A percentile compares a stretch with the other conserved stretches of the same genome.
Conservation (phyloP, 2,113 vertebrate species). For the Gracilinanus agilis region DNA sequence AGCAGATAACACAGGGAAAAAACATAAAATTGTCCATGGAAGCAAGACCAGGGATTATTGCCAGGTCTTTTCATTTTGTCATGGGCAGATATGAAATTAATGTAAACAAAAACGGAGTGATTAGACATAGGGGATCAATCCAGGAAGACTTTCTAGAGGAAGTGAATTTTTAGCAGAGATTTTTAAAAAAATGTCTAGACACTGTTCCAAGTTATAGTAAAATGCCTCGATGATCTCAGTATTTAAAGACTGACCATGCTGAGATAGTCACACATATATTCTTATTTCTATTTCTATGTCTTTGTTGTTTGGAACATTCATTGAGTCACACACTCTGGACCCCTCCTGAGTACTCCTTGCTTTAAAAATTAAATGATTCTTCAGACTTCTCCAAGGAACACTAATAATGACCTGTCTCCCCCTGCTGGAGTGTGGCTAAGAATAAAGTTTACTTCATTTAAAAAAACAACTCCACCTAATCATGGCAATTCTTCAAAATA, state of each 20-base stretch:
- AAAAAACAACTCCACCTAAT: accelerated
- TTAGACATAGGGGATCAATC: neutral
- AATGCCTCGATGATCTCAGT: neutral
- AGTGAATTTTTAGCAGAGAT: neutral
- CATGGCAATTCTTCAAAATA: neutral
- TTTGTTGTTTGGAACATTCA: neutral
- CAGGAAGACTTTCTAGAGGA: neutral
- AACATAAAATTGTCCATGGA: neutral
- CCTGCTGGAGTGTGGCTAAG: conserved; percentile 56
- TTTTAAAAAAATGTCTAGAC: neutral
- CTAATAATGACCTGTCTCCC: conserved; percentile 54
- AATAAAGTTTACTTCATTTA: neutral
- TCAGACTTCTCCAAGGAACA: neutral
- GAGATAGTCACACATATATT: neutral
- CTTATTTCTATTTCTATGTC: neutral
- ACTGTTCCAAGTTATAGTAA: neutral
- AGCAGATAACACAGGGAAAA: neutral
- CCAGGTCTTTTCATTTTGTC: neutral
- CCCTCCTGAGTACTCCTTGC: neutral
- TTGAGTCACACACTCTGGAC: neutral
- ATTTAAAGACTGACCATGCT: neutral
- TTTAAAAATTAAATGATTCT: conserved; percentile 12
- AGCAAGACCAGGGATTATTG: neutral
- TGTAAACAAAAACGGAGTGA: neutral
- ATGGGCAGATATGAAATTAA: neutral